Evolutionary conservation across 2,113 vertebrate genomes (phyloP).

Genomic region (Motacilla tschutschensis): DNA sequence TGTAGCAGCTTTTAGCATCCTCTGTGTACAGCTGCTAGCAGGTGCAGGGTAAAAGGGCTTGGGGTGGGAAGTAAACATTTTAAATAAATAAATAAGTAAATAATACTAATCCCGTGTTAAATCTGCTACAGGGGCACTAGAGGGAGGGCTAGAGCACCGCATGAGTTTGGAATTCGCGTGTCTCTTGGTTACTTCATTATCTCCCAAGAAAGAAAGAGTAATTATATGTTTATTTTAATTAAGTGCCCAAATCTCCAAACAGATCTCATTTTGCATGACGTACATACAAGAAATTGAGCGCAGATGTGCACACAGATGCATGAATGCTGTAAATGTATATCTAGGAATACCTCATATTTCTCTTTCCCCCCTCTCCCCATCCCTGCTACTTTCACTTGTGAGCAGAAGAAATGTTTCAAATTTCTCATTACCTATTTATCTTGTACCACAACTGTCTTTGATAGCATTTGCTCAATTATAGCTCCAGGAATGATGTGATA

Average conservation of each 20-base stretch:
- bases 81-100: background rate
- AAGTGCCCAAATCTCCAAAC: background rate
- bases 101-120: fast-evolving
- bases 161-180: background rate
- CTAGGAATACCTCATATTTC: background rate
- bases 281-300: background rate
- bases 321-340: background rate
- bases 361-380: background rate
- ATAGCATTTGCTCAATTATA: background rate
- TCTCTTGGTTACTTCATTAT: background rate
- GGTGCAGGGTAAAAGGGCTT: background rate
- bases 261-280: background rate
- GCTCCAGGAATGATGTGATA: background rate
- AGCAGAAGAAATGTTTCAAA: background rate
- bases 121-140: background rate
- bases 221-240: background rate
- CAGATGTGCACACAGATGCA: background rate
- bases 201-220: background rate
- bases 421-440: background rate
- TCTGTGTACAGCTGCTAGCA: background rate
- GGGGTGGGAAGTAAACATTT: background rate
- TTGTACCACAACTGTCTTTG: background rate
- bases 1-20: background rate
- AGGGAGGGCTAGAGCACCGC: background rate
- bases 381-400: background rate